These are phyloP conservation scores for Prionailurus viverrinus DNA, from an alignment of 2,113 vertebrate species.

Conservation along the genomic window DNA sequence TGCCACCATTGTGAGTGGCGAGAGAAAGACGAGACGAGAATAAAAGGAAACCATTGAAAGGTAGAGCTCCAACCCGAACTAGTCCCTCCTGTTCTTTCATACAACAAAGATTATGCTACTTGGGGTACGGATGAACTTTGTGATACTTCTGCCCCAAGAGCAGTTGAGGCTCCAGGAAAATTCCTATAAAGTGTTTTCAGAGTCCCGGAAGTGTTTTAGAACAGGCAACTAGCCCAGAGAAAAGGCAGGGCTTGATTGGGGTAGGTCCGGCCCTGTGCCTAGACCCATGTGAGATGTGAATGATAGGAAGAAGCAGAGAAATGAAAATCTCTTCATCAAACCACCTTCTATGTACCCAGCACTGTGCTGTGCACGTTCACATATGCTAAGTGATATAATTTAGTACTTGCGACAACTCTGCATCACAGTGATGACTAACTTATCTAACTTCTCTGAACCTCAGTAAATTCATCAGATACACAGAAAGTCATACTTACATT, in stretches of 20 bases:
- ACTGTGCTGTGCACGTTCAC: neutral
- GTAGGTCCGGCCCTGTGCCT: neutral
- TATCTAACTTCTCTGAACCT: neutral
- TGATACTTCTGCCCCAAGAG: neutral
- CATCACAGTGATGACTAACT: neutral
- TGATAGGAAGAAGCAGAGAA: neutral
- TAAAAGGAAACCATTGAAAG: neutral
- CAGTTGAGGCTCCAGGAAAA: neutral
- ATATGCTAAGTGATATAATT: neutral
- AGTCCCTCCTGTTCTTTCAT: neutral
- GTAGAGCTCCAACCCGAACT: neutral
- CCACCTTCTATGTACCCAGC: neutral
- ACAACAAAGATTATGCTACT: neutral
- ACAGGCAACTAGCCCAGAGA: neutral
- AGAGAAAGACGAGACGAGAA: neutral
- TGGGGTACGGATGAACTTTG: neutral
- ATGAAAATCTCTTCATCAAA: neutral
- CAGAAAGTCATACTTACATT: neutral
- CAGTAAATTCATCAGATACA: neutral
- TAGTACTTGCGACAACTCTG: neutral
- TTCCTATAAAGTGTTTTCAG: neutral
- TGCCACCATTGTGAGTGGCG: neutral
- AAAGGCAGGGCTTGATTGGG: neutral
- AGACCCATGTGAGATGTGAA: neutral
- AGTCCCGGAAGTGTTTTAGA: neutral